Evolutionary conservation across 2,888 invertebrate genomes (phyloP), one percentile per base, ranked within the genome.

Genomic region (Stegophylla sp.): DNA sequence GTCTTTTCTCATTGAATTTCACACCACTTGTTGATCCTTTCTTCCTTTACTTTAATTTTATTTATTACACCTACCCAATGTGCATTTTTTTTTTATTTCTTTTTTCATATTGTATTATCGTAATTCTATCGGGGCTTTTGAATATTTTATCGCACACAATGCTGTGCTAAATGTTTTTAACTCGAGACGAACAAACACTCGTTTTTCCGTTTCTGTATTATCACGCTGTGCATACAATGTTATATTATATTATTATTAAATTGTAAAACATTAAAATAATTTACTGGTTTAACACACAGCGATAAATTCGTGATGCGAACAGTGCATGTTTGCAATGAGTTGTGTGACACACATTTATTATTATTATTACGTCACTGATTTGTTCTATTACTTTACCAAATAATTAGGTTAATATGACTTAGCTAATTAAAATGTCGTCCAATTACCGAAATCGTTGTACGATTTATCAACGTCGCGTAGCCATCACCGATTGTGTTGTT

Each of bases 141-240:
- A 74, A 74, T 74, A 74, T 74, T 74, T 74, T 45, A 63, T 63
- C 63, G 74, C 1, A 10, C 48, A 61, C 61, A 73, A 61, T 61
- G 59, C 45, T 5, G 56, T 7, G 45, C 59, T 73, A 73, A 61
- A 73, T 61, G 73, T 73, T 61, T 28, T 73, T 17, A 48, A 56
- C 61, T 45, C 20, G 59, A 28, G 73, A 28, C 26, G 20, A 45
- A 61, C 45, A 45, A 73, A 61, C 59, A 61, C 61, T 26, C 72
- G 43, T 56, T 17, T 56, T 23, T 10, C 20, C 20, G 10, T 56
- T 2, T 12, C 15, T 12, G 51, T 48, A 64, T 67, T 45, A 72
- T 56, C 20, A 41, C 7, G 41, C 51, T 9, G 53, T 20, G 72
- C n/a, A 20, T 61, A 28, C 20, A 23, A 56, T 56, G 26, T 28